Conservation (phyloP, 1,140 invertebrate species). For the Diachasmimorpha longicaudata region DNA sequence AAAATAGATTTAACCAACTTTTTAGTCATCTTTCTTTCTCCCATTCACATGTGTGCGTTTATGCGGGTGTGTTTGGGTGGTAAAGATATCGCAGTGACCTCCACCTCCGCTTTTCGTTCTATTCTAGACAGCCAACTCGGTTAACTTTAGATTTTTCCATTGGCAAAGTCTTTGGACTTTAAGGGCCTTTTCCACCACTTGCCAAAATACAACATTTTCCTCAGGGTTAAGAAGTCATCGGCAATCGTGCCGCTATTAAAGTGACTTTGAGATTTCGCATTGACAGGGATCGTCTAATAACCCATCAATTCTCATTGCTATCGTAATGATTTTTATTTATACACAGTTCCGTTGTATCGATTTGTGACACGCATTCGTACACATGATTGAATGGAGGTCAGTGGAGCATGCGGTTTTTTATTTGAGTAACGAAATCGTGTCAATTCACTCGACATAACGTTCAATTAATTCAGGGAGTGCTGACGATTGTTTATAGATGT, state of each 20-base stretch:
- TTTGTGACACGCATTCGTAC: constrained; percentile 1
- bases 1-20: background rate
- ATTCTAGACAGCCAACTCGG: constrained; percentile 51
- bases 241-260: background rate
- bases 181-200: background rate
- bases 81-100: constrained; percentile 48
- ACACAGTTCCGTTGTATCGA: background rate
- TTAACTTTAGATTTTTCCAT: constrained; percentile 56
- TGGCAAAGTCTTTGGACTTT: constrained; percentile 44
- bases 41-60: background rate
- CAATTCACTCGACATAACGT: background rate
- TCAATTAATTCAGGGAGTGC: background rate
- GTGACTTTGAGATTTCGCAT: background rate
- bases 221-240: background rate
- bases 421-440: background rate
- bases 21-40: background rate
- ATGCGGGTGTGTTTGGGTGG: constrained; percentile 7
- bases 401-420: constrained; percentile 17
- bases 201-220: background rate
- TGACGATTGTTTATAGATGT: background rate
- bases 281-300: background rate
- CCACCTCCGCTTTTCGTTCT: constrained; percentile 54
- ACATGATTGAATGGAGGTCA: constrained; percentile 26
- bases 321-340: constrained; percentile 16
- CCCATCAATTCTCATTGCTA: constrained; percentile 14